phyloP scores from a whole-genome alignment of 2,888 invertebrate species.

The Lasioglossum malachurum region DNA sequence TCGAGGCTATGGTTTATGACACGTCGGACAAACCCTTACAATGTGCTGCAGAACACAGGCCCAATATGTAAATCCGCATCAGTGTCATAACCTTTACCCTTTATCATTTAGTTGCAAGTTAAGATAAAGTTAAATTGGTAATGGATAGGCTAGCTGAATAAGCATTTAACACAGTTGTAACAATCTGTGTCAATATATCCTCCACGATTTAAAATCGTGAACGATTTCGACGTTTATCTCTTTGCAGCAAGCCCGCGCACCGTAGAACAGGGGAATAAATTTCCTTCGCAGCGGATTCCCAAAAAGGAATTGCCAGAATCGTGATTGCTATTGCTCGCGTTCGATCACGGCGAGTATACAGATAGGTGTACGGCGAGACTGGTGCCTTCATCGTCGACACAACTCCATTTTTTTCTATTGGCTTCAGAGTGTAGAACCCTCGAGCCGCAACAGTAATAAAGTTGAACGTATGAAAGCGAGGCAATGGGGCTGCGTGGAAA shows the following conservation, averaged over 20 bases:
- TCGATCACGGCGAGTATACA: neutral
- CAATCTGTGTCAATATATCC: neutral
- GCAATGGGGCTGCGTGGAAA: neutral
- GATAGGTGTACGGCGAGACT: neutral
- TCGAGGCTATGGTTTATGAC: too few species aligned
- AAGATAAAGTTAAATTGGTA: neutral
- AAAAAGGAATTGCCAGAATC: neutral
- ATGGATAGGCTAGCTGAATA: neutral
- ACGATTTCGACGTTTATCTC: neutral
- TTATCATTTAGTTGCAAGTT: too few species aligned
- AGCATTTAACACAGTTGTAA: neutral
- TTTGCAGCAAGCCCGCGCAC: neutral
- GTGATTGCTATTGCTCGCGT: neutral
- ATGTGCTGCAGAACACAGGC: too few species aligned
- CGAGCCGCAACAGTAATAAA: constrained; percentile 18
- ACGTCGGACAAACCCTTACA: too few species aligned
- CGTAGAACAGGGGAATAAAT: neutral
- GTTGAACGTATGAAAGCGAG: constrained; percentile 1
- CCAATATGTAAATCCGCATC: too few species aligned
- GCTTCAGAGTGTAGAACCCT: neutral
- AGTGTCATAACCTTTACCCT: too few species aligned
- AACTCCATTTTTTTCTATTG: neutral
- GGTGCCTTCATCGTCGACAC: neutral
- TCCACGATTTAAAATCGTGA: too few species aligned
- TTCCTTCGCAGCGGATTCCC: neutral